These are phyloP conservation scores for Sylvietta virens DNA, from an alignment of 2,113 vertebrate species.

Conservation along the genomic window DNA sequence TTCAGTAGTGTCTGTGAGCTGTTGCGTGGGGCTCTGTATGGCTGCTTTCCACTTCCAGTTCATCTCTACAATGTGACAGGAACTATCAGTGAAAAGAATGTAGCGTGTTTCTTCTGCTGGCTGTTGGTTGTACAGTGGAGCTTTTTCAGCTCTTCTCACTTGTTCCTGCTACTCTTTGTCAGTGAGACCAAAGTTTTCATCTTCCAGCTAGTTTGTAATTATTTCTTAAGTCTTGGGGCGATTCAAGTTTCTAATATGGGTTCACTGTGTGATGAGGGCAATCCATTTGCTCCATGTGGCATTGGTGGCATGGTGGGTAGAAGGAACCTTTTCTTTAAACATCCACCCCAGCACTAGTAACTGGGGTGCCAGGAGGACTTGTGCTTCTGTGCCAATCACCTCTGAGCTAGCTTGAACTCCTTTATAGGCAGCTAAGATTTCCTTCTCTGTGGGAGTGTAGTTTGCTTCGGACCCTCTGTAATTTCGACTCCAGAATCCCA, in stretches of 20 bases:
- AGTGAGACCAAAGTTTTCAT: neutral
- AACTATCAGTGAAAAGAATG: neutral
- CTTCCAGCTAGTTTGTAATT: neutral
- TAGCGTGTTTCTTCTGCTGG: no score
- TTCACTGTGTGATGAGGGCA: neutral
- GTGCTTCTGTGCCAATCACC: neutral
- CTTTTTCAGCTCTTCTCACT: neutral
- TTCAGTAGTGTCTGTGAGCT: neutral
- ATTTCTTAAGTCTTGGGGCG: neutral
- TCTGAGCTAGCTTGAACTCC: neutral
- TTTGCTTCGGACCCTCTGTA: neutral
- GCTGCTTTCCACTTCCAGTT: neutral
- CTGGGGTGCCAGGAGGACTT: neutral
- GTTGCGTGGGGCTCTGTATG: neutral
- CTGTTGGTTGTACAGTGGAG: no score
- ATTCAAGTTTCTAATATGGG: neutral
- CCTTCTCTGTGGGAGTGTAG: neutral
- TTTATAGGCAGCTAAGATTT: neutral
- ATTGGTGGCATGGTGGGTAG: neutral
- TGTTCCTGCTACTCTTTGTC: neutral
- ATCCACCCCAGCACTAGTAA: neutral
- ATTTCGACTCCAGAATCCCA: neutral
- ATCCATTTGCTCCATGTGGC: neutral
- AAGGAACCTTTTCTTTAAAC: neutral
- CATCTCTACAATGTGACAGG: neutral